phyloP scores from a whole-genome alignment of 2,797 vertebrate genomes.

The Champsocephalus gunnari region DNA sequence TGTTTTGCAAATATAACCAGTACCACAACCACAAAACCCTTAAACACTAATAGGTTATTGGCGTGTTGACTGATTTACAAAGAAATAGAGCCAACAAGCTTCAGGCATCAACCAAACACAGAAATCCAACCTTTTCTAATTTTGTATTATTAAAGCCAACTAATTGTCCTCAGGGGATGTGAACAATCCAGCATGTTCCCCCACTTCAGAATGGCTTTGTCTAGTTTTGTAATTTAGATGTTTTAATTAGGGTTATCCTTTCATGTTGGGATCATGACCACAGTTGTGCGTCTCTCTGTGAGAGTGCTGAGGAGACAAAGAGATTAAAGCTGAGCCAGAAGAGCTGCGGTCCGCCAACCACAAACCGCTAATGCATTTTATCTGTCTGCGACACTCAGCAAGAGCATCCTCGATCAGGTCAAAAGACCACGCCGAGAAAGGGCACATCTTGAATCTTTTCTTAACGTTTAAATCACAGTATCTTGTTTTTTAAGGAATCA shows the following conservation, averaged over 20 bases:
- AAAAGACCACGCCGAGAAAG: conserved; percentile 9
- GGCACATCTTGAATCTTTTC: conserved; percentile 26
- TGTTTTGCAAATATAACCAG: conserved; percentile 26
- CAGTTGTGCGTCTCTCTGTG: conserved; percentile 51
- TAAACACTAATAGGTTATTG: conserved; percentile 17
- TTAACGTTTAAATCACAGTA: conserved; percentile 6
- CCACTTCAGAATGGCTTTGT: conserved; percentile 36
- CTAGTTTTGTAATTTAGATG: conserved; percentile 65
- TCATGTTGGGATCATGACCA: conserved; percentile 61
- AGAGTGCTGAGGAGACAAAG: conserved; percentile 34
- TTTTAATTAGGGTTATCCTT: conserved; percentile 78
- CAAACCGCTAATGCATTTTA: conserved; percentile 57
- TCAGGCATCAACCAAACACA: conserved; percentile 18
- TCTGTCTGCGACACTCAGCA: conserved; percentile 56
- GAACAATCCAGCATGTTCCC: conserved; percentile 37
- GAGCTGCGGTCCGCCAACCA: conserved; percentile 39
- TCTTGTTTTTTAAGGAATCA: conserved; percentile 7
- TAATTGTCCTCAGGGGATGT: conserved; percentile 25
- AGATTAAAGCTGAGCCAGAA: conserved; percentile 58
- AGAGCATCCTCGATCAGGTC: conserved; percentile 47
- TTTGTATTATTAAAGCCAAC: conserved; percentile 21
- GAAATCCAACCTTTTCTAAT: conserved; percentile 1
- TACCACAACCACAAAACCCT: conserved; percentile 19
- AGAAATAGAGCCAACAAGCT: conserved; percentile 5
- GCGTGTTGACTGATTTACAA: conserved; percentile 20